phyloP scores from a whole-genome alignment of 2,888 invertebrate species.

The Drosophila algonquin region DNA sequence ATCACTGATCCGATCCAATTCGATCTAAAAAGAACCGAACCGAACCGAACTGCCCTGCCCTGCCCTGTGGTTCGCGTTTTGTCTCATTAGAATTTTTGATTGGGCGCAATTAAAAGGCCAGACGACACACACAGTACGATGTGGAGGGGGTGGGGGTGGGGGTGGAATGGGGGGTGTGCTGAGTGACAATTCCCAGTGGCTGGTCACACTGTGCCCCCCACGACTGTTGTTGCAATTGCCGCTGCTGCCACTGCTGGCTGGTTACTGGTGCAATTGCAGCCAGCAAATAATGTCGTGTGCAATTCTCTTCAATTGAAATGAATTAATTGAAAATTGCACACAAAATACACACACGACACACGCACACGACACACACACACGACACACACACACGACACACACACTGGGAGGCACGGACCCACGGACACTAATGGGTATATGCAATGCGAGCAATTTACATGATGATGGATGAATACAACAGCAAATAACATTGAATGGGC shows the following conservation, averaged over 20 bases:
- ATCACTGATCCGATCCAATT: neutral
- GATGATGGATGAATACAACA: slow-evolving; percentile 37
- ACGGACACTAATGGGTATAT: slow-evolving; percentile 10
- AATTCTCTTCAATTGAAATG: slow-evolving; percentile 81
- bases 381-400: slow-evolving; percentile 21
- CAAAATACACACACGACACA: slow-evolving; percentile 15
- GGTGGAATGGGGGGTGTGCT: too few relatives aligned
- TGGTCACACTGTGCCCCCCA: slow-evolving; percentile 6
- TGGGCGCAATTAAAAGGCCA: slow-evolving; percentile 66
- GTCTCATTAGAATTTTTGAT: slow-evolving; percentile 70
- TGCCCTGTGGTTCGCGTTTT: neutral
- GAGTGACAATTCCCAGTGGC: slow-evolving; percentile 2
- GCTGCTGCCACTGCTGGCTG: slow-evolving; percentile 8
- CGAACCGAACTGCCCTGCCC: too few relatives aligned
- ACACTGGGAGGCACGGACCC: too few relatives aligned
- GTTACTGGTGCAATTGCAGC: neutral
- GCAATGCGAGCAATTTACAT: slow-evolving; percentile 61
- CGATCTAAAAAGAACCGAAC: neutral
- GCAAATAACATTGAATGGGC: slow-evolving; percentile 51
- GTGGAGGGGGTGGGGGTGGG: neutral
- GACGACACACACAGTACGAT: neutral
- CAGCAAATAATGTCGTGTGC: slow-evolving; percentile 47
- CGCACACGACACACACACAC: slow-evolving; percentile 3
- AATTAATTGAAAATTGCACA: slow-evolving; percentile 74
- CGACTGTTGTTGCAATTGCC: slow-evolving; percentile 6